phyloP scores from a whole-genome alignment of 2,888 invertebrate species.

The Disparrhopalites patrizii region DNA sequence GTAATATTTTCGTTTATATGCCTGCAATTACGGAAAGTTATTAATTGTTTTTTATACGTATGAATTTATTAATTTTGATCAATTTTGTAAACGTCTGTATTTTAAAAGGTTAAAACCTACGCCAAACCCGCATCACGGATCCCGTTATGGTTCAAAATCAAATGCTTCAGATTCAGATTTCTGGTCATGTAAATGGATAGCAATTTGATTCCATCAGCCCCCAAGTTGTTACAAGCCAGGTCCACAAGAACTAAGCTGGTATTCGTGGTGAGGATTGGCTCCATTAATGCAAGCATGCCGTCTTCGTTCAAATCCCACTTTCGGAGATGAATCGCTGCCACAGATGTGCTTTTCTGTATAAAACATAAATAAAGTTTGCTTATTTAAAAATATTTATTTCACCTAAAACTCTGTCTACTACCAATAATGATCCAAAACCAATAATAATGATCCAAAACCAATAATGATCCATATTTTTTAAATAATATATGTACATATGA shows the following conservation, averaged over 20 bases:
- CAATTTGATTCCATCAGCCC: constrained; percentile 36
- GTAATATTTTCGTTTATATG: constrained; percentile 30
- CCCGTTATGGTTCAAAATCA: constrained; percentile 42
- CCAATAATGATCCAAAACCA: background rate
- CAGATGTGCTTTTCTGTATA: constrained; percentile 38
- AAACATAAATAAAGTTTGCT: background rate
- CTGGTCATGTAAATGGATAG: constrained; percentile 35
- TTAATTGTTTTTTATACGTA: too few relatives aligned
- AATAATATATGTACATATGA: too few relatives aligned
- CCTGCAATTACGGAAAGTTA: constrained; percentile 5
- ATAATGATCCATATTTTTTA: too few relatives aligned
- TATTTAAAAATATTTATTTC: background rate
- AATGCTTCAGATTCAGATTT: constrained; percentile 41
- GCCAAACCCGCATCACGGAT: constrained; percentile 42
- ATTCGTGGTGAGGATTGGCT: constrained; percentile 30
- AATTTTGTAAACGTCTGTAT: background rate
- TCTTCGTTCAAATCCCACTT: constrained; percentile 47
- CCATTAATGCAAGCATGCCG: constrained; percentile 44
- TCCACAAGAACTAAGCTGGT: constrained; percentile 39
- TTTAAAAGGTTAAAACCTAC: constrained; percentile 27
- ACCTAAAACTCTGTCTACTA: background rate
- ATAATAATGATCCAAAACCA: too few relatives aligned
- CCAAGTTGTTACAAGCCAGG: constrained; percentile 38
- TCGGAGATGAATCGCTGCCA: constrained; percentile 41
- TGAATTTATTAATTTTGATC: background rate